These are phyloP conservation scores for Brachyrhaphis roseni DNA, from an alignment of 2,797 vertebrate genomes.

Conservation along the genomic window DNA sequence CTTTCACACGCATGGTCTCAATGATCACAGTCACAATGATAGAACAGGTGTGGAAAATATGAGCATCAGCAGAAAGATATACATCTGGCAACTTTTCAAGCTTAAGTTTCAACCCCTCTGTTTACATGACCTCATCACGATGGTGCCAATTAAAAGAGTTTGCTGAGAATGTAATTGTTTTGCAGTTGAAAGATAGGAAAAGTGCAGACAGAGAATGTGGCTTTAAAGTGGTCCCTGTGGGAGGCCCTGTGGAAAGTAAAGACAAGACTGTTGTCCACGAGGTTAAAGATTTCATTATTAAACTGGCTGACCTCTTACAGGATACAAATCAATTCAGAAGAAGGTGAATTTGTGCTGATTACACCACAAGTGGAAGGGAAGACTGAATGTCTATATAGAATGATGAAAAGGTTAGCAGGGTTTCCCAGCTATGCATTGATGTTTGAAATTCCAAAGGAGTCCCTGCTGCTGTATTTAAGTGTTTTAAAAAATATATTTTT, in stretches of 20 bases:
- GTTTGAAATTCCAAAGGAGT: conserved; percentile 11
- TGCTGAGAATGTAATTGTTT: conserved; percentile 37
- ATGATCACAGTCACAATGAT: conserved; percentile 37
- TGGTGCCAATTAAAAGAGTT: conserved; percentile 47
- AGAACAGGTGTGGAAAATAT: conserved; percentile 60
- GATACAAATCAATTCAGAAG: conserved; percentile 38
- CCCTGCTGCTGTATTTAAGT: conserved; percentile 10
- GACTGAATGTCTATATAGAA: conserved; percentile 19
- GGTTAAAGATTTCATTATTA: conserved; percentile 34
- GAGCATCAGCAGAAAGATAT: conserved; percentile 56
- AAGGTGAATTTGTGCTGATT: conserved; percentile 48
- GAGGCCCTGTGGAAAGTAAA: conserved; percentile 10
- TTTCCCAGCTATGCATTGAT: conserved; percentile 30
- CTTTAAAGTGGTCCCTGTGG: conserved; percentile 25
- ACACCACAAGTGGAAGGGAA: conserved; percentile 11
- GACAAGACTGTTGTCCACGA: background rate
- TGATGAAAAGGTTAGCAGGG: conserved; percentile 15
- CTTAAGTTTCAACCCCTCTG: conserved; percentile 54
- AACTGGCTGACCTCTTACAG: conserved; percentile 21
- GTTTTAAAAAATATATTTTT: background rate
- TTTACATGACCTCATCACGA: conserved; percentile 41
- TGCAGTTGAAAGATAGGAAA: conserved; percentile 3
- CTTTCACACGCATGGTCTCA: conserved; percentile 14
- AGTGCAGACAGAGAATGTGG: background rate
- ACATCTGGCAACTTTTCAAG: conserved; percentile 47